phyloP scores from a whole-genome alignment of 2,797 vertebrate genomes.

The Manis pentadactyla region DNA sequence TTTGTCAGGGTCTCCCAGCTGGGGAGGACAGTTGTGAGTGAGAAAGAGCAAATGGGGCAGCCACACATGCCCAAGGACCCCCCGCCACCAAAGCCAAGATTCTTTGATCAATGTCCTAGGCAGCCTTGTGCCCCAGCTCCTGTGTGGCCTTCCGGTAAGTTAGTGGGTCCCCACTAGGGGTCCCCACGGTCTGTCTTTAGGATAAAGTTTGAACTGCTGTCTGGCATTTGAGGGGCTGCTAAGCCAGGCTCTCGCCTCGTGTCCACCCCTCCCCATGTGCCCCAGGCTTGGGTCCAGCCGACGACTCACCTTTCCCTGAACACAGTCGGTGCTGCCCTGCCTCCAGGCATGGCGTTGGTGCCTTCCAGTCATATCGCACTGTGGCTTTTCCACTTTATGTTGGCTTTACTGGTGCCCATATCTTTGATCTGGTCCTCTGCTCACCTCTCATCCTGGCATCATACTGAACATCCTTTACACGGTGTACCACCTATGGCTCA shows the following conservation, averaged over 20 bases:
- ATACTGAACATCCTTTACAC: neutral
- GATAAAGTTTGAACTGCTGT: neutral
- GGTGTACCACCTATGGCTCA: neutral
- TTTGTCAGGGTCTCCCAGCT: neutral
- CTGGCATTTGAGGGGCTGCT: neutral
- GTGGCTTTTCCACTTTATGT: neutral
- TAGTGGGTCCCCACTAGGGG: neutral
- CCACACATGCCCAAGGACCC: neutral
- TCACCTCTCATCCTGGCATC: neutral
- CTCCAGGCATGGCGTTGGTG: neutral
- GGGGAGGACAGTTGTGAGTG: neutral
- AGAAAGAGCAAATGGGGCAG: neutral
- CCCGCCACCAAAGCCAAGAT: neutral
- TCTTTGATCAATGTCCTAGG: neutral
- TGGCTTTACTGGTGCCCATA: neutral
- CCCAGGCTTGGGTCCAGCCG: neutral
- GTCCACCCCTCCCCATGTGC: fast-evolving
- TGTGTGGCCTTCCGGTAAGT: neutral
- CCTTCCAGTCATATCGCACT: neutral
- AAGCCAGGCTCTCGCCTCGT: neutral
- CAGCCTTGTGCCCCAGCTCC: neutral
- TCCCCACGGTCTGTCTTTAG: neutral
- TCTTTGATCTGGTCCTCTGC: constrained; percentile 5
- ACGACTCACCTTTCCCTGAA: neutral
- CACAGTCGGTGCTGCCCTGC: fast-evolving